Percentiles rank a stretch among this genome's conserved stretches.
Conservation (phyloP, 1,140 invertebrate species). For the Eciton burchellii region DNA sequence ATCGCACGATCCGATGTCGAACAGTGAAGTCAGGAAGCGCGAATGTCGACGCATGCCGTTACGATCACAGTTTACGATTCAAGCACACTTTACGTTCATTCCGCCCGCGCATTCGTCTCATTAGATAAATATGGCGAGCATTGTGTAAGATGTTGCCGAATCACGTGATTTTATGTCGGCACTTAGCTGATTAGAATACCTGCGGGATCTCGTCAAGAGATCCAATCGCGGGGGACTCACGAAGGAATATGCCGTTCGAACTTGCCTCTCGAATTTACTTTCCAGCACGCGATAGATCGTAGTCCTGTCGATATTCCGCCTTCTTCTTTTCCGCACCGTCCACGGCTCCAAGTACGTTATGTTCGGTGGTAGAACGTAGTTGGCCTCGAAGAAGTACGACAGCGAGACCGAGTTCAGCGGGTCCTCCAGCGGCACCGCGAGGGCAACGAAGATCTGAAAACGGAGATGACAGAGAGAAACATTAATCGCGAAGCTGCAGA, state of each 20-base stretch:
- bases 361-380: constrained; percentile 87
- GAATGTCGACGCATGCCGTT: background rate
- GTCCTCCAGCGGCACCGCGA: constrained; percentile 90
- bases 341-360: constrained; percentile 74
- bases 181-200: background rate
- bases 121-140: no score
- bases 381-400: constrained; percentile 91
- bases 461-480: constrained; percentile 20
- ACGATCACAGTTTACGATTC: background rate
- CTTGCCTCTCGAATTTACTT: constrained; percentile 82
- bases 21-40: background rate
- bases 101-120: background rate
- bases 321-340: constrained; percentile 68
- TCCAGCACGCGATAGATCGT: constrained; percentile 79
- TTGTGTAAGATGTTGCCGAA: background rate
- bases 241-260: no score
- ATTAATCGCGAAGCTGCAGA: constrained; percentile 12
- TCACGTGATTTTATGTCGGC: no score
- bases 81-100: background rate
- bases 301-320: constrained; percentile 78
- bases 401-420: constrained; percentile 89
- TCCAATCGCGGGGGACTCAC: no score
- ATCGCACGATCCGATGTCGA: background rate
- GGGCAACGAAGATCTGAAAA: constrained; percentile 89
- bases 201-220: no score